These are phyloP conservation scores for Cephonodes hylas DNA, from an alignment of 2,888 invertebrate species.

Conservation along the genomic window DNA sequence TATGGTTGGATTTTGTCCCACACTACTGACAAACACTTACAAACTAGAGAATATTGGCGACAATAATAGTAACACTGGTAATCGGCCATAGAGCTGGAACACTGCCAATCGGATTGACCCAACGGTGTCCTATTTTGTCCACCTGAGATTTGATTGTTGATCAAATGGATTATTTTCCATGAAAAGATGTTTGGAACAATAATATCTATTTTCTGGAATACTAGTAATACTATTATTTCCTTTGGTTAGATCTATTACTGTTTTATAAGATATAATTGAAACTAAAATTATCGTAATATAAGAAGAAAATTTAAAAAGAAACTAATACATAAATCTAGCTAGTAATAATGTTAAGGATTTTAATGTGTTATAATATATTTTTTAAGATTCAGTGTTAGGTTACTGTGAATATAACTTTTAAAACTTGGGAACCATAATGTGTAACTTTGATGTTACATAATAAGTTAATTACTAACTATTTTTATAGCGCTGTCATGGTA, in stretches of 20 bases:
- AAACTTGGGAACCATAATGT: no score
- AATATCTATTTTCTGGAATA: not conserved
- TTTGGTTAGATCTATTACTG: not conserved
- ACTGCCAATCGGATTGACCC: conserved; percentile 37
- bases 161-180: not conserved
- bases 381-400: no score
- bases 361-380: no score
- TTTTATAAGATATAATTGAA: not conserved
- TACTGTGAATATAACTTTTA: no score
- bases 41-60: conserved; percentile 11
- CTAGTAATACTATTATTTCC: not conserved
- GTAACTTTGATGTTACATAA: no score
- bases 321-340: no score
- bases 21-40: not conserved
- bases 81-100: conserved; percentile 38
- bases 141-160: not conserved
- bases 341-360: no score
- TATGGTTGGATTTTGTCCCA: not conserved
- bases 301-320: no score
- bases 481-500: no score
- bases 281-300: no score
- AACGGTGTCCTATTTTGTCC: not conserved
- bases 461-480: no score
- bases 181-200: not conserved
- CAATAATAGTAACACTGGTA: conserved; percentile 38